Evolutionary conservation across 1,140 invertebrate genomes (phyloP), one percentile per base, ranked within the genome.

Genomic region (Batillaria attramentaria): DNA sequence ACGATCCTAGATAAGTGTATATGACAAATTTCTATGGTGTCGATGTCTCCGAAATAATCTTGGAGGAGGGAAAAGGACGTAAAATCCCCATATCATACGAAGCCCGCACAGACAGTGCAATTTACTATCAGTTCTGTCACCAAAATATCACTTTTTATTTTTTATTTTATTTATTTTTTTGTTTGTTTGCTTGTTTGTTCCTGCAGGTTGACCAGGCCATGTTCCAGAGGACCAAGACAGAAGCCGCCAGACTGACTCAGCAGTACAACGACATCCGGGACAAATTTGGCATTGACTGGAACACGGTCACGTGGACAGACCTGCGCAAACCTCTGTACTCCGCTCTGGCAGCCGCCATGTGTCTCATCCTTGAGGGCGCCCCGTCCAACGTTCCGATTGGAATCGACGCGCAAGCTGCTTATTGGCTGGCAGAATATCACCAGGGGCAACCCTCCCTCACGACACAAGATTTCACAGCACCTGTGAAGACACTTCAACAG

Each of bases 281-380:
- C 18, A 83, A 78, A 28, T 68, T 88, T 13, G 77, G 79, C 43
- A 87, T 88, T 50, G 87, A 88, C 78, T 88, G 87, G 87, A 83
- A 84, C n/a, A 78, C 69, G 31, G 82, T 84, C 24, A 79, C 68
- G 37, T 88, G 86, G 86, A 20, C 62, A 24, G 86, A 88, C 76
- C 78, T 88, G 18, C 78, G 79, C 37, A 88, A 86, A 69, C 87
- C 87, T 33, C 78, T 88, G 1, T 86, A 87, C 66, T 87, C 86
- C 2, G 87, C 84, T 1, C 60, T 89, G 33, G 87, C 85, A 16
- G 85, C 85, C 2, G 81, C 80, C 78, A 78, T 87, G 46, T 84
- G 81, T 65, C 37, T 83, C 0, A 65, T 77, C 0, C 57, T 85
- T 2, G 73, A 75, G 31, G 73, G 73, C 4, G 73, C 57, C 20